phyloP scores from a whole-genome alignment of 1,140 invertebrate genomes.

The Oscheius sp. region DNA sequence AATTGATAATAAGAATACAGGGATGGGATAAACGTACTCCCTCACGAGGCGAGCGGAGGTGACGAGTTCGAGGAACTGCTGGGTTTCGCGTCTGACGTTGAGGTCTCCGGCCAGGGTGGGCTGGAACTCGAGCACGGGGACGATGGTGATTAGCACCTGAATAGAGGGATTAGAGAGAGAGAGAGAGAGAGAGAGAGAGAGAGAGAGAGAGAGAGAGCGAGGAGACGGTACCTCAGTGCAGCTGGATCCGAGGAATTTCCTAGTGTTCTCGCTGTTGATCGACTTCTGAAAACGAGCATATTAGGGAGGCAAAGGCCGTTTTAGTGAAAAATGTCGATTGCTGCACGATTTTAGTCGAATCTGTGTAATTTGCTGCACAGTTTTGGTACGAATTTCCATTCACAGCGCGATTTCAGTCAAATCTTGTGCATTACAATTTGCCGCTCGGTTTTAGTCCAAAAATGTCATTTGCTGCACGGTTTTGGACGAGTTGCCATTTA shows the following conservation, averaged over 20 bases:
- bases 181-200: no score
- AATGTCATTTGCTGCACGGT: no score
- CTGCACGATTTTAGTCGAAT: no score
- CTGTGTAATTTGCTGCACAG: no score
- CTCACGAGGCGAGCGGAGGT: conserved; percentile 14
- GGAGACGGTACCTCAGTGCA: no score
- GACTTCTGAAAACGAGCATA: neutral
- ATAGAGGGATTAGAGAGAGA: neutral
- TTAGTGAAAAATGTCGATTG: no score
- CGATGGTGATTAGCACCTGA: neutral
- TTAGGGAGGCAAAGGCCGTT: neutral
- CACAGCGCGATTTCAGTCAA: neutral
- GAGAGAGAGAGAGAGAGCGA: no score
- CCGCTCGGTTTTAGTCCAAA: no score
- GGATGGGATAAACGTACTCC: no score
- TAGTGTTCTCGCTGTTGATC: neutral
- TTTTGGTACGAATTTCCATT: neutral
- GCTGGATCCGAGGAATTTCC: neutral
- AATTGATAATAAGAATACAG: no score
- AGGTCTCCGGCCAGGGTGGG: neutral
- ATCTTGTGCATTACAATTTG: no score
- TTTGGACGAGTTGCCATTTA: no score
- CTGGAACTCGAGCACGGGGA: neutral
- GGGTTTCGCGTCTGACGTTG: neutral
- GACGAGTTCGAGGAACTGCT: conserved; percentile 32